Conservation (phyloP, 2,797 vertebrate genomes). For the Syngnathus rostellatus region DNA sequence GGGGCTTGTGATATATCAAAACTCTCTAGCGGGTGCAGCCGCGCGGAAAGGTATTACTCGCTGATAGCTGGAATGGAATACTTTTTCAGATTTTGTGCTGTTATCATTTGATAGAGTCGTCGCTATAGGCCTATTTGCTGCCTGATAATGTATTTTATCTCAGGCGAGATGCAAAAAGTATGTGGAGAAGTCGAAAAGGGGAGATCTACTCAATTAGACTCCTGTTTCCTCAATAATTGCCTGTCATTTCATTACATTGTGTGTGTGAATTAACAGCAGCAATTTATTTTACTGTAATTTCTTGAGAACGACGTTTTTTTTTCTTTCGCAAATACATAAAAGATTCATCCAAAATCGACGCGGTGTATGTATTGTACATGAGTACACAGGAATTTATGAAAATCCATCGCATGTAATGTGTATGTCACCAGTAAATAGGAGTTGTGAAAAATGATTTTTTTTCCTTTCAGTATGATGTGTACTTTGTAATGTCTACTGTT, state of each 20-base stretch:
- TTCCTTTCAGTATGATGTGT: no score
- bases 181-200: not conserved
- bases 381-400: no score
- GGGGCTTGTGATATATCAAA: slow-evolving; percentile 1
- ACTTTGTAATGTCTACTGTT: no score
- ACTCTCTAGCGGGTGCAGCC: not conserved
- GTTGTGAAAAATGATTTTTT: not conserved
- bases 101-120: not conserved
- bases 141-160: not conserved
- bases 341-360: no score
- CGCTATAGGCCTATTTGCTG: not conserved
- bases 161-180: not conserved
- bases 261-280: not conserved
- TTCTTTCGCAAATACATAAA: no score
- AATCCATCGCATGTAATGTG: no score
- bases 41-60: not conserved
- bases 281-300: no score
- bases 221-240: not conserved
- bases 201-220: not conserved
- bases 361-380: no score
- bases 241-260: not conserved
- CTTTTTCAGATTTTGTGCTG: not conserved
- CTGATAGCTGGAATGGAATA: not conserved
- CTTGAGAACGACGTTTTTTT: no score
- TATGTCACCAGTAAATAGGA: no score